A percentile compares a stretch with the other conserved stretches of the same genome.
Evolutionary conservation across 1,140 invertebrate species (phyloP).

Genomic region (Conus ventricosus): DNA sequence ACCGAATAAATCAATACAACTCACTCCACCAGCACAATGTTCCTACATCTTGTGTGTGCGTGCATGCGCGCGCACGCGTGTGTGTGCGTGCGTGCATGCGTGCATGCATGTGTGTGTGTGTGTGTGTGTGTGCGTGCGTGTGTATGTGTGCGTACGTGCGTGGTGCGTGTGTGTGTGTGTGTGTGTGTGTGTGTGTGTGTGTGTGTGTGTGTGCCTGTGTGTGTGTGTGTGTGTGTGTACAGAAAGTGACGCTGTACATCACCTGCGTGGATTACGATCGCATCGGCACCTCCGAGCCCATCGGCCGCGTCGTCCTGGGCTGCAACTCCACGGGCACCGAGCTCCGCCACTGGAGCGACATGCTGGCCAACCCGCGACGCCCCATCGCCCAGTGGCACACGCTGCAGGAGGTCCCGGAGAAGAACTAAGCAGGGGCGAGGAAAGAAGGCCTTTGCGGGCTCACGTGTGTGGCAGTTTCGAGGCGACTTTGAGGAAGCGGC

Average conservation of each 20-base stretch:
- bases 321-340: slow-evolving; percentile 97
- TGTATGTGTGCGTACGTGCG: no score
- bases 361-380: slow-evolving; percentile 94
- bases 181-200: background rate
- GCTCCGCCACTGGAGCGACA: slow-evolving; percentile 98
- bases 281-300: slow-evolving; percentile 99
- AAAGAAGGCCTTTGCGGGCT: no score
- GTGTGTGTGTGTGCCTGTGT: background rate
- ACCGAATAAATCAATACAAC: no score
- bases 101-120: slow-evolving; percentile 16
- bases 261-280: slow-evolving; percentile 99
- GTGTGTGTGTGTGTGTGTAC: slow-evolving; percentile 52
- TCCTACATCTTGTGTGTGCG: no score
- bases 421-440: slow-evolving; percentile 58
- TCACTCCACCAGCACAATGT: no score
- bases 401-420: slow-evolving; percentile 79
- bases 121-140: no score
- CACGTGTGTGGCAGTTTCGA: no score
- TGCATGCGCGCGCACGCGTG: background rate
- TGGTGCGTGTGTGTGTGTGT: background rate
- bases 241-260: slow-evolving; percentile 99
- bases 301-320: slow-evolving; percentile 96
- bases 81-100: background rate
- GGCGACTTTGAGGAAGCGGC: no score
- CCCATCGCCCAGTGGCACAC: slow-evolving; percentile 99